Base-by-base conservation (phyloP, 2,888 invertebrate species). In the Chrysomela aeneicollis region DNA sequence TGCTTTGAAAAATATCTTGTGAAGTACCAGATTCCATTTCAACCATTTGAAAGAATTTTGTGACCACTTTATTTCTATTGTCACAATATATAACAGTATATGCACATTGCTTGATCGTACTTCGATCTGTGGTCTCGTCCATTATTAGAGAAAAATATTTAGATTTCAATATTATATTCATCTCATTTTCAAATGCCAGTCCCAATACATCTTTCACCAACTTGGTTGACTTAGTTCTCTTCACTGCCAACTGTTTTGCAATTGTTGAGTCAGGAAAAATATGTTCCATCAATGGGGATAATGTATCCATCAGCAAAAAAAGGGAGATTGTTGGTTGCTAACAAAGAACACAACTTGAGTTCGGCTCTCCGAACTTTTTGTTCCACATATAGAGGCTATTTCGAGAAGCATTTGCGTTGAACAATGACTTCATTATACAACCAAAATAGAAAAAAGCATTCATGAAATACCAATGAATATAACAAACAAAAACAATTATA, bases 141-240 rank as follows among this genome's bases (percentile, higher is more conserved):
- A 68, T 68, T 1, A 65, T 60, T 12, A 68, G 18, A 19, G 65
- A 68, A 42, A 68, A 65, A 54, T 63, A 63, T 35, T 58, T 49
- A n/a, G 21, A 30, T 49, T 26, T 37, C 50, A 63, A 53, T 4
- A 15, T 18, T n/a, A 8, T 26, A 35, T 26, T 32, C 19, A 53
- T 32, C 35, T 32, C 15, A 17, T 15, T 32, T 32, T 30, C 32
- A 47, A 47, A 47, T 22, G 53, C 35, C 15, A 1, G 5, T 12
- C 53, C 53, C 17, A 32, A 30, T 17, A 35, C 35, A 17, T 53
- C 26, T 53, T 53, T 53, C 30, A 63, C 46, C 12, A 60, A 30
- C 6, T 58, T 9, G 30, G 62, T 61, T 17, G 64, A 57, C 37
- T 67, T 61, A 49, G 63, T 59, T 18, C 61, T 37, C 58, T 51